These are phyloP conservation scores for Ptychodera flava DNA, from an alignment of 35 echinoderm and acorn worm genomes.

Conservation along the genomic window DNA sequence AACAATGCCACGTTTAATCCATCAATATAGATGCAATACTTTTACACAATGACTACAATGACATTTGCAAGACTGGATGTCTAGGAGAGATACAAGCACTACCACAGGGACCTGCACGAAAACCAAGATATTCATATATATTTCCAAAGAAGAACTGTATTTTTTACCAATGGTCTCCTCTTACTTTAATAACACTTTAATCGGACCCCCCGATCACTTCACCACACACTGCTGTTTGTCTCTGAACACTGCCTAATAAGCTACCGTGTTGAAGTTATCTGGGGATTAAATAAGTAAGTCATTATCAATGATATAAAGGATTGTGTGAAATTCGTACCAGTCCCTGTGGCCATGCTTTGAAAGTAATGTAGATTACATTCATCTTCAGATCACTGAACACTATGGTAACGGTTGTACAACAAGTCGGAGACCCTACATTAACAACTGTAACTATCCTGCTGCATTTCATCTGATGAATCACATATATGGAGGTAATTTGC, in stretches of 20 bases:
- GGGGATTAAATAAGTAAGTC: not conserved
- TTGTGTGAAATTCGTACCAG: not conserved
- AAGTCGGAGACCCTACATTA: slow-evolving; percentile 38
- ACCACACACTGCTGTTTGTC: too few species aligned
- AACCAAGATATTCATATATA: too few species aligned
- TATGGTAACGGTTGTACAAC: slow-evolving; percentile 36
- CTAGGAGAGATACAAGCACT: too few species aligned
- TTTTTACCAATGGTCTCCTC: too few species aligned
- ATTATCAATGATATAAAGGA: not conserved
- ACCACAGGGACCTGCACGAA: too few species aligned
- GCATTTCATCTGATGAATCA: slow-evolving; percentile 68
- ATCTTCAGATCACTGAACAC: slow-evolving; percentile 50
- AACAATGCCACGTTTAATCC: too few species aligned
- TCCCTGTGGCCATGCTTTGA: not conserved
- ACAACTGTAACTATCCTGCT: slow-evolving; percentile 61
- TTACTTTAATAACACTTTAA: not conserved
- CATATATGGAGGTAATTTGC: slow-evolving; percentile 46
- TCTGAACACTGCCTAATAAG: too few species aligned
- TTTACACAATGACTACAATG: too few species aligned
- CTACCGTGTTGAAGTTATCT: not conserved
- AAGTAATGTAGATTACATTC: too few species aligned
- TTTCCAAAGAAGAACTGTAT: too few species aligned
- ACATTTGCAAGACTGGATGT: too few species aligned
- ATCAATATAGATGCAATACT: too few species aligned
- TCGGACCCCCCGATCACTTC: not conserved